phyloP scores from a whole-genome alignment of 1,140 invertebrate species.

The Mylabris phalerata region DNA sequence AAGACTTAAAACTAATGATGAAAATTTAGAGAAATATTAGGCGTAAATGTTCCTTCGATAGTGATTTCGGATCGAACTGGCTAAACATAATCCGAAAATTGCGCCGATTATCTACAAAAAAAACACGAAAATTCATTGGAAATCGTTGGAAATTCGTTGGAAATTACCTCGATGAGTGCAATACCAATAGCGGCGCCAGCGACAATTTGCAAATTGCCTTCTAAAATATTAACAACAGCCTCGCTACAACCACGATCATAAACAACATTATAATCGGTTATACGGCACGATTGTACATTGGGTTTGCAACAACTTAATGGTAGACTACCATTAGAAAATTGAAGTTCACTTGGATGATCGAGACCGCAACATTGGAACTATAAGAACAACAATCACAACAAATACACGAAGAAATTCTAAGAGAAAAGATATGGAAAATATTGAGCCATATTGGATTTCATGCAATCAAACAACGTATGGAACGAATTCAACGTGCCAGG shows the following conservation, averaged over 20 bases:
- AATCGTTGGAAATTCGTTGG: no score
- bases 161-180: no score
- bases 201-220: no score
- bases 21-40: slow-evolving; percentile 8
- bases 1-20: background rate
- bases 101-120: slow-evolving; percentile 40
- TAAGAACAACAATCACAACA: slow-evolving; percentile 3
- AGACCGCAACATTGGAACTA: slow-evolving; percentile 55
- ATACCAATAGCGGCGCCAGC: no score
- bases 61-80: slow-evolving; percentile 38
- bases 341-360: slow-evolving; percentile 42
- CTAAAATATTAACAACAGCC: no score
- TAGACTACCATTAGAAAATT: slow-evolving; percentile 2
- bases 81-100: slow-evolving; percentile 36
- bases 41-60: slow-evolving; percentile 35
- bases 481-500: no score
- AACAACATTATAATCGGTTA: slow-evolving; percentile 9
- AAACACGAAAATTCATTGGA: no score
- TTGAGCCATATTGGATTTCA: no score
- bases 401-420: background rate
- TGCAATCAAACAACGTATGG: no score
- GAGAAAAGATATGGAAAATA: background rate
- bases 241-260: background rate
- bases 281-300: background rate
- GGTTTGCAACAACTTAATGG: slow-evolving; percentile 28